Percentiles rank a stretch among this genome's conserved stretches.
Conservation (phyloP, 2,113 vertebrate genomes). For the Vulpes lagopus region DNA sequence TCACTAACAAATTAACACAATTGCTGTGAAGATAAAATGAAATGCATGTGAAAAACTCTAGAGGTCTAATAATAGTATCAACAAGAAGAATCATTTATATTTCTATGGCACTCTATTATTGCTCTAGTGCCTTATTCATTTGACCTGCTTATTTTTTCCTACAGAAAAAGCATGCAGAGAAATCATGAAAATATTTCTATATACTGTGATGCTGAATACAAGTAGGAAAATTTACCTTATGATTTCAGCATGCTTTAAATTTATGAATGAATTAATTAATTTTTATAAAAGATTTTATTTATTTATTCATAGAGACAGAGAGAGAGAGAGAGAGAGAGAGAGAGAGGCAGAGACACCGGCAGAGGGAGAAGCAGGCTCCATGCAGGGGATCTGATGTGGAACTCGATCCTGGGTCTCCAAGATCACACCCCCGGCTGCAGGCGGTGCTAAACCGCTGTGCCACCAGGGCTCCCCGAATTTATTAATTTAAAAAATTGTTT, state of each 20-base stretch:
- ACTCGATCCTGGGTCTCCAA: too few relatives aligned
- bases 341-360: too few relatives aligned
- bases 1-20: conserved; percentile 62
- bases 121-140: background rate
- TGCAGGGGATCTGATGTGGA: too few relatives aligned
- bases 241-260: background rate
- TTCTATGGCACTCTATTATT: background rate
- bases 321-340: too few relatives aligned
- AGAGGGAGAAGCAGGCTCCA: too few relatives aligned
- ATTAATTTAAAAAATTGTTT: background rate
- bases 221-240: background rate
- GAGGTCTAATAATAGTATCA: conserved; percentile 25
- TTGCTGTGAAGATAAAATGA: conserved; percentile 27
- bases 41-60: conserved; percentile 2
- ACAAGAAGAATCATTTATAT: background rate
- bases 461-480: too few relatives aligned
- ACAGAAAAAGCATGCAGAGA: background rate
- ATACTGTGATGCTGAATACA: background rate
- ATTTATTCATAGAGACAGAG: too few relatives aligned
- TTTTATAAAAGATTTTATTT: too few relatives aligned
- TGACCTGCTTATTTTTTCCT: background rate
- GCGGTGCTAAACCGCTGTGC: too few relatives aligned
- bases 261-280: background rate
- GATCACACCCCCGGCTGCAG: too few relatives aligned
- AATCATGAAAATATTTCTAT: background rate